Base-by-base conservation (phyloP, 2,113 vertebrate genomes). In the Candoia aspera region DNA sequence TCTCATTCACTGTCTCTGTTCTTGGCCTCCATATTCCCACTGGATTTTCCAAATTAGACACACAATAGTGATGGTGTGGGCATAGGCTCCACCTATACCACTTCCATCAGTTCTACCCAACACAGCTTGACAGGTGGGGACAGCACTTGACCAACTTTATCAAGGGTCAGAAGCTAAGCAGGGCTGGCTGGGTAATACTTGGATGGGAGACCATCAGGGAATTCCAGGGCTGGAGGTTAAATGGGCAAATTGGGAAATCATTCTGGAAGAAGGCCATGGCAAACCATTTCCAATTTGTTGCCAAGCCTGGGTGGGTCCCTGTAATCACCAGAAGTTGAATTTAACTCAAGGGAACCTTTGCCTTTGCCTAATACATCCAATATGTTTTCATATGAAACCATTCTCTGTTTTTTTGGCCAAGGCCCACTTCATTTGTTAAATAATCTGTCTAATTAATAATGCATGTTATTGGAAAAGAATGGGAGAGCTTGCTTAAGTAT, bases 371-470 rank as follows among this genome's bases (percentile, higher is more conserved):
- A 42, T n/a, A 42, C 5, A 19, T 12, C 10, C n/a, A n/a, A 58
- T n/a, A 15, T 87, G 9, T 59, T 59, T 83, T 79, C 8, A 73
- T 64, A 54, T 90, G 79, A 91, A 94, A 93, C 92, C 0, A 3
- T 91, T 90, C 12, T 24, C 88, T 93, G 83, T 93, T 93, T 94
- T 54, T 4, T 2, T 13, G 17, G 62, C 26, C 1, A 79, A 29
- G 24, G 1, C 57, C 79, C 92, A 6, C 88, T 73, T 13, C 29
- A 84, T 90, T 91, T 94, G 89, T 93, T 92, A 95, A 95, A 94
- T 68, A 94, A 84, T 91, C 42, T 92, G 88, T 86, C 88, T 95
- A 79, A 90, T 95, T 94, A 94, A 94, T 95, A 96, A 92, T 88
- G 23, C 26, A 60, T 94, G 92, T 91, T 93, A 60, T 92, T 95